Evolutionary conservation across 2,888 invertebrate species (phyloP).

Genomic region (Agrochola lychnidis): DNA sequence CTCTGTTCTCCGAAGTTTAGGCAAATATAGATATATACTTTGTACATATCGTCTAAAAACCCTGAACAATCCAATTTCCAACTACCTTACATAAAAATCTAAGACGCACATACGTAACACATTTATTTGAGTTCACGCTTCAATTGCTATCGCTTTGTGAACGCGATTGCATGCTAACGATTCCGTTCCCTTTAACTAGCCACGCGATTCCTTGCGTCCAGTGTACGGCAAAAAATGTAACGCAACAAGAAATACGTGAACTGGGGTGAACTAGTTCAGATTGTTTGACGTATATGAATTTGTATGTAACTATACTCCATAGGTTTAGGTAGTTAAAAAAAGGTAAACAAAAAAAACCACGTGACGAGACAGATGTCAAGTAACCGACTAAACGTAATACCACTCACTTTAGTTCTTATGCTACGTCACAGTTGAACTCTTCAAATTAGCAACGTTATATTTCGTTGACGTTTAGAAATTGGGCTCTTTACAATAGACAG

Average conservation of each 20-base stretch:
- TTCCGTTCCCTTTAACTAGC: slow-evolving; percentile 53
- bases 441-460: too few species aligned
- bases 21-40: too few species aligned
- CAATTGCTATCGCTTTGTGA: slow-evolving; percentile 41
- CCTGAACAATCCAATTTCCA: not conserved
- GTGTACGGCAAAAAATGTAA: slow-evolving; percentile 41
- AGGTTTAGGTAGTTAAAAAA: too few species aligned
- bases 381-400: too few species aligned
- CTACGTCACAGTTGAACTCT: too few species aligned
- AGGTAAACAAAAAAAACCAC: too few species aligned
- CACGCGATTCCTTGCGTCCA: slow-evolving; percentile 48
- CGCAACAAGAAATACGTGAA: slow-evolving; percentile 34
- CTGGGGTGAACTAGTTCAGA: slow-evolving; percentile 29
- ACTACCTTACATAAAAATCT: not conserved
- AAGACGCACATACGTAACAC: slow-evolving; percentile 7
- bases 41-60: not conserved
- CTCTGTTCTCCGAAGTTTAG: too few species aligned
- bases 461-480: too few species aligned
- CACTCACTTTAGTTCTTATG: too few species aligned
- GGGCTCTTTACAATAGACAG: too few species aligned
- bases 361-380: too few species aligned
- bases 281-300: slow-evolving; percentile 13
- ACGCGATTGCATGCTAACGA: slow-evolving; percentile 47
- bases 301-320: not conserved
- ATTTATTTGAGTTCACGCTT: slow-evolving; percentile 38